These are phyloP conservation scores for Hyaena hyaena DNA, from an alignment of 2,113 vertebrate species.

Conservation along the genomic window DNA sequence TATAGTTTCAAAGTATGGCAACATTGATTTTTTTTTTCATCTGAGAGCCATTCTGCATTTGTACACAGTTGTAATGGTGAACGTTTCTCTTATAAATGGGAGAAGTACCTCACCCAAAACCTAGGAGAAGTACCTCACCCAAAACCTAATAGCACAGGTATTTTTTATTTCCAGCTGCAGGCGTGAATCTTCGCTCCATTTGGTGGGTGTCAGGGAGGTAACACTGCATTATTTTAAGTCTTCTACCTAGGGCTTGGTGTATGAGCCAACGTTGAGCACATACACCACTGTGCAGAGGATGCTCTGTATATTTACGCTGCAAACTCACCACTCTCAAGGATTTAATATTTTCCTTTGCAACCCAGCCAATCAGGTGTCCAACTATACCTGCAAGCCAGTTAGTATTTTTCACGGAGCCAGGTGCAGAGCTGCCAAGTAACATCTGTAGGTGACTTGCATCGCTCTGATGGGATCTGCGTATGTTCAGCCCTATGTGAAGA, in stretches of 20 bases:
- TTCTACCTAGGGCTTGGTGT: neutral
- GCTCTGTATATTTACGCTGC: neutral
- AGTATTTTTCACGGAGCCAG: slow-evolving; percentile 33
- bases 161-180: slow-evolving; percentile 48
- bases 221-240: neutral
- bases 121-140: neutral
- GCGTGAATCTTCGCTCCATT: slow-evolving; percentile 11
- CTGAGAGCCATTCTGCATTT: slow-evolving; percentile 4
- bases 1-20: neutral
- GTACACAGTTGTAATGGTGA: neutral
- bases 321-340: neutral
- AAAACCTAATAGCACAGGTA: neutral
- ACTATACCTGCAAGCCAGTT: slow-evolving; percentile 37
- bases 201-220: neutral
- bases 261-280: neutral
- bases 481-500: slow-evolving; percentile 54
- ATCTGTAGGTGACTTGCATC: slow-evolving; percentile 57
- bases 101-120: neutral
- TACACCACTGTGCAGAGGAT: fast-evolving
- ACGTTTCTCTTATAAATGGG: neutral
- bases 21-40: slow-evolving; percentile 6
- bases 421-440: slow-evolving; percentile 45
- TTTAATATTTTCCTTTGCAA: neutral
- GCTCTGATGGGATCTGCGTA: slow-evolving; percentile 14
- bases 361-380: neutral